Conservation (phyloP, 1,140 invertebrate genomes). For the Hylaeus volcanicus region DNA sequence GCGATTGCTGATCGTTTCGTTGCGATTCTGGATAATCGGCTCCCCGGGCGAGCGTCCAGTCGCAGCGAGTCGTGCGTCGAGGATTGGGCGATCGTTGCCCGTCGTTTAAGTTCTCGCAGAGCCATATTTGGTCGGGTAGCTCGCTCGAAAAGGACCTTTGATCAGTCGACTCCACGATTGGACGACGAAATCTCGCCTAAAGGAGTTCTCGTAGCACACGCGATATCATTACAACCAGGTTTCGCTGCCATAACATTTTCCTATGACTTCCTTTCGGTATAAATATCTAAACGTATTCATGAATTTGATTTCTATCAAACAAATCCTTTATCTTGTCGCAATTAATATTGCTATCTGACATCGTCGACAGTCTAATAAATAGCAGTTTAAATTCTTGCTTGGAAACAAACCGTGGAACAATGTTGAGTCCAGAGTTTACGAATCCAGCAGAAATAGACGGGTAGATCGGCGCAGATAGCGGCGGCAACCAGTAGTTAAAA, state of each 20-base stretch:
- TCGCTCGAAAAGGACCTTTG: constrained; percentile 4
- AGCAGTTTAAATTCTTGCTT: no score
- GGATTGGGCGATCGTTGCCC: constrained; percentile 28
- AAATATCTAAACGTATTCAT: no score
- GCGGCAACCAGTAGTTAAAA: constrained; percentile 13
- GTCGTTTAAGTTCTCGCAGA: constrained; percentile 21
- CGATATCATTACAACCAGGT: neutral
- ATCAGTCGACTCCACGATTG: neutral
- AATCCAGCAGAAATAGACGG: neutral
- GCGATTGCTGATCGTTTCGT: neutral
- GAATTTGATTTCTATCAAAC: no score
- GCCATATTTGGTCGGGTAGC: constrained; percentile 30
- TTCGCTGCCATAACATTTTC: no score
- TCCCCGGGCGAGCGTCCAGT: neutral
- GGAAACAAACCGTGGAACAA: neutral
- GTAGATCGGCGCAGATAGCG: neutral
- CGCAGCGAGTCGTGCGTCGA: constrained; percentile 12
- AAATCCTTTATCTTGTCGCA: no score
- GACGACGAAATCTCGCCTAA: neutral
- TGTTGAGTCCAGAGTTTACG: no score
- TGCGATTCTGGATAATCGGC: constrained; percentile 17
- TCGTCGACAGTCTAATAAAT: no score
- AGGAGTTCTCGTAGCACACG: neutral
- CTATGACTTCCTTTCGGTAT: no score
- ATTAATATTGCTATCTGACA: no score